phyloP scores from a whole-genome alignment of 2,888 invertebrate genomes.

The Neoitamus cyanurus region DNA sequence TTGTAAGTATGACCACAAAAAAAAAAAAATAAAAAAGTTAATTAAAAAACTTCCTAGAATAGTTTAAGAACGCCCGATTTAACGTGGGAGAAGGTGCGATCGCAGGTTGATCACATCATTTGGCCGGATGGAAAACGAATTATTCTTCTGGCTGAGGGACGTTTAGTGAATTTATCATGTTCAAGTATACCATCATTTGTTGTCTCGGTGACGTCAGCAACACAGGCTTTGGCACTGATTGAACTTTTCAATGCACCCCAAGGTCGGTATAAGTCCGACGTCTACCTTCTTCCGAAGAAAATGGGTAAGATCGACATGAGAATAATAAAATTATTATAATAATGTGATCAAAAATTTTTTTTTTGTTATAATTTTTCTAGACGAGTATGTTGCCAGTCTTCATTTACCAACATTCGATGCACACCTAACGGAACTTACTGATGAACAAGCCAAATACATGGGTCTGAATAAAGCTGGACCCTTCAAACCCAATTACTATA shows the following conservation, averaged over 20 bases:
- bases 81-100: constrained; percentile 96
- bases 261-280: constrained; percentile 95
- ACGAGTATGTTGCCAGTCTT: constrained; percentile 97
- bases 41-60: constrained; percentile 69
- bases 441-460: too few species aligned
- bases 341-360: constrained; percentile 28
- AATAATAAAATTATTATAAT: not conserved
- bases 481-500: too few species aligned
- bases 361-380: constrained; percentile 66
- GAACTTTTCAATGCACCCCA: constrained; percentile 96
- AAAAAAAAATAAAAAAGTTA: too few species aligned
- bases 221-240: constrained; percentile 95
- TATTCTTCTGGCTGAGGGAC: constrained; percentile 92
- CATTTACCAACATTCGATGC: too few species aligned
- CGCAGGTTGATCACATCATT: constrained; percentile 98
- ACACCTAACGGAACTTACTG: too few species aligned
- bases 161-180: constrained; percentile 95
- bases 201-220: constrained; percentile 96
- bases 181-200: constrained; percentile 98
- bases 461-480: too few species aligned
- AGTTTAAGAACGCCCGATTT: constrained; percentile 92
- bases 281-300: constrained; percentile 97
- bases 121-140: constrained; percentile 98
- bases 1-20: constrained; percentile 78
- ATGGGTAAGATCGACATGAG: too few species aligned